Percentiles rank a stretch among this genome's conserved stretches.
These are phyloP conservation scores for Hydropsyche tenuis DNA, from an alignment of 1,140 invertebrate genomes.

Conservation along the genomic window DNA sequence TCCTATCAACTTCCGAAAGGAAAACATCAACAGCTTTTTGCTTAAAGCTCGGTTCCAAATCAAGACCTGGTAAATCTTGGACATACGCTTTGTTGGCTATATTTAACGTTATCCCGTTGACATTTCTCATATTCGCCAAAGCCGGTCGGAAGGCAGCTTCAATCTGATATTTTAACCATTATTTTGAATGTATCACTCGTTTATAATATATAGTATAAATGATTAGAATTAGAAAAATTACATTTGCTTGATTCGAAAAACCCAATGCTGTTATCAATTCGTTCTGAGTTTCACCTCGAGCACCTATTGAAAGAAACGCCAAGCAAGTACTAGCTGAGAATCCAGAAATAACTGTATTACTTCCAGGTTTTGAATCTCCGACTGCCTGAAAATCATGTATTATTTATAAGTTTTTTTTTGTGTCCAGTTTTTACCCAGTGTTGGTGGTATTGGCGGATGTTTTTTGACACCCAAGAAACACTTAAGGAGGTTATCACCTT, in stretches of 20 bases:
- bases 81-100: slow-evolving; percentile 26
- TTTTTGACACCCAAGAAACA: too few species aligned
- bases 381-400: too few species aligned
- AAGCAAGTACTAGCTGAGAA: neutral
- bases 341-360: too few species aligned
- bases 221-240: neutral
- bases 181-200: neutral
- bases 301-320: neutral
- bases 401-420: slow-evolving; percentile 47
- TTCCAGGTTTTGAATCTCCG: too few species aligned
- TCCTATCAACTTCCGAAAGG: neutral
- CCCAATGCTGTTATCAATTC: neutral
- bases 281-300: neutral
- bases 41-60: neutral
- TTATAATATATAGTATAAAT: too few species aligned
- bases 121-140: slow-evolving; percentile 33
- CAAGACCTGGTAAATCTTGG: neutral
- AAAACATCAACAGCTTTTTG: neutral
- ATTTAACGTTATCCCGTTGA: slow-evolving; percentile 43
- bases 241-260: neutral
- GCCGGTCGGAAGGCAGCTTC: slow-evolving; percentile 32
- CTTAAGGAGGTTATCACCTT: too few species aligned
- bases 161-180: slow-evolving; percentile 17
- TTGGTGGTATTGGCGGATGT: too few species aligned
- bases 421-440: too few species aligned